phyloP scores from a whole-genome alignment of 2,797 vertebrate genomes.

The Notolepis coatsorum region DNA sequence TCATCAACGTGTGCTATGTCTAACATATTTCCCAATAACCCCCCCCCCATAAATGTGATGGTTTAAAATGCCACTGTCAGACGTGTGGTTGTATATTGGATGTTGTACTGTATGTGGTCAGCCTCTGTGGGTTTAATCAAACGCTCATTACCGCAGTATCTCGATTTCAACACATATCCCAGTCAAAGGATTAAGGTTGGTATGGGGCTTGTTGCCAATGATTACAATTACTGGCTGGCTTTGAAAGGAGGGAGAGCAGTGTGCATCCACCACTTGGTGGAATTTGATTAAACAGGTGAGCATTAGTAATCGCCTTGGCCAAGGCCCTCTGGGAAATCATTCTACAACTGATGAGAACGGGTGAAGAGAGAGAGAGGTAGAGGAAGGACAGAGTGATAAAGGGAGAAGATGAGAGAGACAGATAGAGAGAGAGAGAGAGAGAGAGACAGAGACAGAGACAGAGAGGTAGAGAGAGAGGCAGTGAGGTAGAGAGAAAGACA shows the following conservation, averaged over 20 bases:
- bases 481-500: too few species aligned
- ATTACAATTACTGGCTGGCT: constrained; percentile 32
- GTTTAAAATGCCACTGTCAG: too few species aligned
- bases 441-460: too few species aligned
- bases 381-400: constrained; percentile 27
- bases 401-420: constrained; percentile 2
- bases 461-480: too few species aligned
- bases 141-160: constrained; percentile 41
- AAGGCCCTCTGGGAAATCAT: constrained; percentile 60
- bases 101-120: constrained; percentile 37
- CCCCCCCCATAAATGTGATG: too few species aligned
- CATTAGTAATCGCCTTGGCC: constrained; percentile 55
- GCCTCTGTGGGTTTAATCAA: constrained; percentile 46
- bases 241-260: constrained; percentile 23
- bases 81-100: neutral
- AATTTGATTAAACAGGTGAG: constrained; percentile 75
- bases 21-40: too few species aligned
- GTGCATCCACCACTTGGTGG: constrained; percentile 56
- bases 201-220: constrained; percentile 13
- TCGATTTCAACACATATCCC: constrained; percentile 34
- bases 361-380: constrained; percentile 34
- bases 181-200: constrained; percentile 10
- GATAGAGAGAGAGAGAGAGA: neutral
- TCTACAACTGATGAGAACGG: constrained; percentile 59
- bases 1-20: neutral